Evolutionary conservation across 2,888 invertebrate genomes (phyloP).

Genomic region (Tenthredo mesomela): DNA sequence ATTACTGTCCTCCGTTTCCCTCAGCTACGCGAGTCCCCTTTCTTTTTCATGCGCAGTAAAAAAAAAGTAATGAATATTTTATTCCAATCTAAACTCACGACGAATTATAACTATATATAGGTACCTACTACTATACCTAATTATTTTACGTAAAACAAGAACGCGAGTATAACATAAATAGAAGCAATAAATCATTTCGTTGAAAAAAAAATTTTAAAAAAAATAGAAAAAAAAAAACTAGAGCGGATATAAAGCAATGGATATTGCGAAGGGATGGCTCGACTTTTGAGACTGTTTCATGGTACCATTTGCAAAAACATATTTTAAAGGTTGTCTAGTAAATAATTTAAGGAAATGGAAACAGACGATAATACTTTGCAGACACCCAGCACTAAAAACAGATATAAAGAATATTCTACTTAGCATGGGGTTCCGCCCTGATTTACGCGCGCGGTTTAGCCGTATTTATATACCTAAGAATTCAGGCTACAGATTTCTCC

Average conservation of each 20-base stretch:
- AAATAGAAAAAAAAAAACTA: too few species aligned
- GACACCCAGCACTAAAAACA: slow-evolving; percentile 29
- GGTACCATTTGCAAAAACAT: neutral
- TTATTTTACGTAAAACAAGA: neutral
- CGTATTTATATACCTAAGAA: slow-evolving; percentile 44
- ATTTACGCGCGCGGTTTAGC: slow-evolving; percentile 43
- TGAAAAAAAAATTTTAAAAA: too few species aligned
- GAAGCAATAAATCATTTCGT: neutral
- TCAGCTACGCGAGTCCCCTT: neutral
- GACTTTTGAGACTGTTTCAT: neutral
- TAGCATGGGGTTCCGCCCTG: slow-evolving; percentile 45
- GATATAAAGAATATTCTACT: slow-evolving; percentile 44
- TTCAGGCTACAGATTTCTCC: slow-evolving; percentile 47
- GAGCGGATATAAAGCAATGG: too few species aligned
- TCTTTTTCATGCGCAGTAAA: neutral
- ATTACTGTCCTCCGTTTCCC: neutral
- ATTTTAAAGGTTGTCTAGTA: slow-evolving; percentile 35
- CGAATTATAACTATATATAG: neutral
- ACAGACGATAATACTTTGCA: neutral
- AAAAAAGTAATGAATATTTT: neutral
- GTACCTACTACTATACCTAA: neutral
- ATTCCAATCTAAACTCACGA: neutral
- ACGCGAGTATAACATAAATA: neutral
- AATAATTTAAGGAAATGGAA: slow-evolving; percentile 4
- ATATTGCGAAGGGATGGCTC: neutral